These are phyloP conservation scores for Bombus breviceps DNA, from an alignment of 1,140 invertebrate genomes.

Conservation along the genomic window DNA sequence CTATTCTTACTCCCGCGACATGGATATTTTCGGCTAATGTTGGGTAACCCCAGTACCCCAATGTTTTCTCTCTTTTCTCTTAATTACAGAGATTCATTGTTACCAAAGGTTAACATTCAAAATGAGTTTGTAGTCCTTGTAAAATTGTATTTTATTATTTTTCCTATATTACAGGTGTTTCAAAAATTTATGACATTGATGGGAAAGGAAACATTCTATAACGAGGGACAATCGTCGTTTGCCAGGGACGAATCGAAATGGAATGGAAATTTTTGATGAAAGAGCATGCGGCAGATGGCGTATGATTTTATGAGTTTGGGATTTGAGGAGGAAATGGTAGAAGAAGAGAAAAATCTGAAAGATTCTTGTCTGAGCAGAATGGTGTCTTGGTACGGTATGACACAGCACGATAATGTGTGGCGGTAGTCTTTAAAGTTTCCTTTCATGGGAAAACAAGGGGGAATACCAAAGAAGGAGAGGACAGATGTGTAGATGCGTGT, in stretches of 20 bases:
- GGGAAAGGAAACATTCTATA: not conserved
- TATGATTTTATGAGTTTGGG: not conserved
- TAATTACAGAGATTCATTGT: conserved; percentile 53
- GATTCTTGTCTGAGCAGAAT: not conserved
- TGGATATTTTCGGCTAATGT: conserved; percentile 71
- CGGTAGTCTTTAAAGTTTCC: not conserved
- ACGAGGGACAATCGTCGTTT: not conserved
- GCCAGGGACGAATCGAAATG: not conserved
- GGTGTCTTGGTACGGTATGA: not conserved
- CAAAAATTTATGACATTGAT: not conserved
- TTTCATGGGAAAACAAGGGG: not conserved
- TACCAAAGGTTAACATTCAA: not conserved
- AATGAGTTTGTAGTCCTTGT: not conserved
- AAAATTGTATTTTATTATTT: not conserved
- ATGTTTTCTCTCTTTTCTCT: conserved; percentile 46
- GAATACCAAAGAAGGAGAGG: not conserved
- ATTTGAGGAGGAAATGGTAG: too few species aligned
- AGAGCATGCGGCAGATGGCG: not conserved
- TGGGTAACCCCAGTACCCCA: conserved; percentile 56
- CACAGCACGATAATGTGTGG: too few species aligned
- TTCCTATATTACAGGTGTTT: not conserved
- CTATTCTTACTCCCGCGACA: conserved; percentile 68
- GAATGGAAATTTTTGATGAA: not conserved
- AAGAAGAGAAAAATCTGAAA: not conserved
- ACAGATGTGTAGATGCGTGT: conserved; percentile 43